Evolutionary conservation across 2,797 vertebrate genomes (phyloP).

Genomic region (Glyptemys insculpta): DNA sequence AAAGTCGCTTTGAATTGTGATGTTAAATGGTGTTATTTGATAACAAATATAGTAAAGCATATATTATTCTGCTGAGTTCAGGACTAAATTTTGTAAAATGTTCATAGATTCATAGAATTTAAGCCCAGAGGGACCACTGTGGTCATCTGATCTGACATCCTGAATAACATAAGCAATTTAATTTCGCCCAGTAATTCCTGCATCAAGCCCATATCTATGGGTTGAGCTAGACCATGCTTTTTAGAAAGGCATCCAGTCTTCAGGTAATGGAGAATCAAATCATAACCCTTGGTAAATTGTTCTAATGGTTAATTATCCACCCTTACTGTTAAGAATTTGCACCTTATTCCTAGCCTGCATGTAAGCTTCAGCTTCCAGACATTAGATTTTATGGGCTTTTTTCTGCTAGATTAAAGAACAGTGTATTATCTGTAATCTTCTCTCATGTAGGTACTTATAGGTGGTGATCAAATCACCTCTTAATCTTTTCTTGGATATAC

Average conservation of each 20-base stretch:
- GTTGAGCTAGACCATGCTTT: not conserved
- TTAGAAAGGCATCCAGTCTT: not conserved
- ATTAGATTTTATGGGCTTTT: not conserved
- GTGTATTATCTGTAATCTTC: not conserved
- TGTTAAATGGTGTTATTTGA: not conserved
- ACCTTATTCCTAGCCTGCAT: not conserved
- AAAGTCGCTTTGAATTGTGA: not conserved
- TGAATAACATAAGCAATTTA: not conserved
- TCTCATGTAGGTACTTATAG: not conserved
- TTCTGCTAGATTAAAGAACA: not conserved
- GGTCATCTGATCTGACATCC: not conserved
- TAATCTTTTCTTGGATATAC: not conserved
- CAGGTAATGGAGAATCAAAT: not conserved
- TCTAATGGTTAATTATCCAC: not conserved
- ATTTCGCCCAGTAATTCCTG: not conserved
- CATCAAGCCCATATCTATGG: not conserved
- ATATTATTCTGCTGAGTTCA: not conserved
- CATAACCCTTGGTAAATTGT: not conserved
- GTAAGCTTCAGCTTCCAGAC: not conserved
- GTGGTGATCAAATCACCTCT: not conserved
- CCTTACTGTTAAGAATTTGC: not conserved
- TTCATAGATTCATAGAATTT: not conserved
- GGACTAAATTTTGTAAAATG: not conserved
- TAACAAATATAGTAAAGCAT: not conserved
- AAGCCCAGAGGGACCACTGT: not conserved